Evolutionary conservation across 2,113 vertebrate genomes (phyloP).

Genomic region (Polypterus senegalus): DNA sequence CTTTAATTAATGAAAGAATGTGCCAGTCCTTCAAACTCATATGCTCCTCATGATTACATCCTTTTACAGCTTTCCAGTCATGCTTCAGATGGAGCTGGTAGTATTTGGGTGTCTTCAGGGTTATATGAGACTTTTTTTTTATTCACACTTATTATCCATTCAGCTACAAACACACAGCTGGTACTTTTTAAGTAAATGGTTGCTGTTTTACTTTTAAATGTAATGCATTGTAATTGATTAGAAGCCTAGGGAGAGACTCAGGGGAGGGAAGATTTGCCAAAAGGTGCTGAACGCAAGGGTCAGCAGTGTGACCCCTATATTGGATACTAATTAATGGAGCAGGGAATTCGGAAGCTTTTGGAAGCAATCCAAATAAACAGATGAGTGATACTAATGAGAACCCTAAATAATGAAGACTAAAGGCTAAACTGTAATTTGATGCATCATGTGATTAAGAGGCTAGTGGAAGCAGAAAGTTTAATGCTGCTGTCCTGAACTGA

Average conservation of each 20-base stretch:
- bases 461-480: slow-evolving; percentile 1
- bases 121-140: neutral
- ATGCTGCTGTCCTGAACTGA: neutral
- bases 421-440: slow-evolving; percentile 6
- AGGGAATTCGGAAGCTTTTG: neutral
- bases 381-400: slow-evolving; percentile 1
- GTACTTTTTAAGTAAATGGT: neutral
- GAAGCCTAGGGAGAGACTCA: neutral
- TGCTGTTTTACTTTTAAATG: neutral
- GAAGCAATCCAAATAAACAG: neutral
- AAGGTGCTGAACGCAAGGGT: slow-evolving; percentile 5
- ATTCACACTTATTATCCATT: neutral
- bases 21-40: no score
- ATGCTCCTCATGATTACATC: no score
- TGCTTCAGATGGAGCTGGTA: no score
- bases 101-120: no score
- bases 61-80: no score
- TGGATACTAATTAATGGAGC: neutral
- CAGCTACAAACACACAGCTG: neutral
- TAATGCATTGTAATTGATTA: neutral
- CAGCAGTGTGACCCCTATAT: neutral
- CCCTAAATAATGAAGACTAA: slow-evolving; percentile 2
- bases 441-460: neutral
- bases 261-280: neutral
- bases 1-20: no score